phyloP scores from a whole-genome alignment of 2,888 invertebrate genomes.

The Metallyticus violacea region DNA sequence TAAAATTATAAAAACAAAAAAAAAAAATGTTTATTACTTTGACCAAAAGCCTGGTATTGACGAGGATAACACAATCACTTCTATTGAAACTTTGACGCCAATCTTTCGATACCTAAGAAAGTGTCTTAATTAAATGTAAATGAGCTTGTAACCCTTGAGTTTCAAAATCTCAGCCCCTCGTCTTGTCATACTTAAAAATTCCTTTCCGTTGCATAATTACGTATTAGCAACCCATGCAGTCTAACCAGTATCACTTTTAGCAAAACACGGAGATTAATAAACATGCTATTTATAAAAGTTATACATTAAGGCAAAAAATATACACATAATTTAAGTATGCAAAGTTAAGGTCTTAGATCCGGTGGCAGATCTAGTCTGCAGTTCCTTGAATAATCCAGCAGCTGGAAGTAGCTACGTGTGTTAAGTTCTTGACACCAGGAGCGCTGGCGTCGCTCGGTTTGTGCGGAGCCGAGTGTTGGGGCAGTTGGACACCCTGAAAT shows the following conservation, averaged over 20 bases:
- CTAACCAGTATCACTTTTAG: neutral
- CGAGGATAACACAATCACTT: too few species aligned
- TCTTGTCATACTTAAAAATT: too few species aligned
- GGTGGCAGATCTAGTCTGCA: neutral
- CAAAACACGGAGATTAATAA: neutral
- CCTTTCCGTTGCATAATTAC: too few species aligned
- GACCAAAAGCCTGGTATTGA: too few species aligned
- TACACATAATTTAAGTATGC: neutral
- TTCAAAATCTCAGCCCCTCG: too few species aligned
- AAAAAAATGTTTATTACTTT: too few species aligned
- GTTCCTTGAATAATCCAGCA: neutral
- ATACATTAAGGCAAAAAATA: neutral
- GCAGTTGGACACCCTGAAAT: neutral
- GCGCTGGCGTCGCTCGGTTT: neutral
- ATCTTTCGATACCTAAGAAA: too few species aligned
- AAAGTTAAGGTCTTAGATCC: neutral
- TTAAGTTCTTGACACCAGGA: neutral
- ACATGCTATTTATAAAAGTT: neutral
- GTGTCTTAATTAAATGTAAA: too few species aligned
- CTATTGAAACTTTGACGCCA: too few species aligned
- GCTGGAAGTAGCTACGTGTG: neutral
- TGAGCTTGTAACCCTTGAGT: too few species aligned
- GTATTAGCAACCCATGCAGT: too few species aligned
- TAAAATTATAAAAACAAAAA: too few species aligned
- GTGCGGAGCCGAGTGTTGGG: neutral